Evolutionary conservation across 2,888 invertebrate genomes (phyloP), one percentile per base, ranked within the genome.

Genomic region (Eumacrocentrus americanus): DNA sequence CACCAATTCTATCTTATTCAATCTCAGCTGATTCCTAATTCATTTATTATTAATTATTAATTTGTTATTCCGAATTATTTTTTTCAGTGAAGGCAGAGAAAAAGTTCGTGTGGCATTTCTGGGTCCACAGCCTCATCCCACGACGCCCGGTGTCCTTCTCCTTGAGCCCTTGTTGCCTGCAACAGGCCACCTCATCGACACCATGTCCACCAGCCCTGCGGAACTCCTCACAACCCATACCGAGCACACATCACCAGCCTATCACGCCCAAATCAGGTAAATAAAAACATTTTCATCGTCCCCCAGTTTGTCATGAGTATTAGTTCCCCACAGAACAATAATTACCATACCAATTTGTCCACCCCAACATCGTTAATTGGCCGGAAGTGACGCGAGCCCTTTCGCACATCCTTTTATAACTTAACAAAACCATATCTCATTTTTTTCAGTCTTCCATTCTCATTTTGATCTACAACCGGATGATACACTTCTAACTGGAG

Each of bases 201-300:
- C 73, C 67, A 78, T 80, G 76, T 72, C 75, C 46, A 72, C 72
- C 60, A 76, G 74, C 68, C 72, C 78, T 25, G 75, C 75, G 59
- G 80, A 80, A 72, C 75, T 80, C 58, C 69, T 80, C 40, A 80
- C 80, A 62, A 74, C 80, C 61, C 80, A 80, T 66, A 78, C 80
- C 60, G 80, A 80, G 58, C 80, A 80, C 70, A 80, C 78, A 54
- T 75, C 77, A 20, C 80, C 80, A 52, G 74, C 79, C 59, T 80
- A 80, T 56, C 79, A 79, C 67, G 72, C 80, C 66, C 80, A 80
- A 70, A 79, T 80, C 64, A 80, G 80, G 80, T 80, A 69, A 68
- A 44, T 12, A 23, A 4, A 40, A 18, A n/a, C 9, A n/a, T 50
- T n/a, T 23, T 11, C 12, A 2, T 20, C 16, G 18, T 4, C 11